Conservation (phyloP, 2,888 invertebrate genomes). For the Caenorhabditis panamensis region DNA sequence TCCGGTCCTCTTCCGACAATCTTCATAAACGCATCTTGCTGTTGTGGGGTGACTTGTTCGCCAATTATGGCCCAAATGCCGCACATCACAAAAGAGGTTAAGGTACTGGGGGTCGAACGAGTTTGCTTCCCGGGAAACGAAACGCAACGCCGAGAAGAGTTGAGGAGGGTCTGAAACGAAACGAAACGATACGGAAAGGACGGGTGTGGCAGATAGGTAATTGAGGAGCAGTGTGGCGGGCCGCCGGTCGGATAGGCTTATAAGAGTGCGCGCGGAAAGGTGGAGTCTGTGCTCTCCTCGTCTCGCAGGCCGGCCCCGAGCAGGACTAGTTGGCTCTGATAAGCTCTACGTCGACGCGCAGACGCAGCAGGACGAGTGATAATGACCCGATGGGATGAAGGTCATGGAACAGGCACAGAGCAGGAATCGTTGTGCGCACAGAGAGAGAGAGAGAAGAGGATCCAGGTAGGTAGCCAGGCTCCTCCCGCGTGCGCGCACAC, state of each 20-base stretch:
- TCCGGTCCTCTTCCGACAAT: slow-evolving; percentile 80
- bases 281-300: slow-evolving; percentile 47
- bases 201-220: slow-evolving; percentile 2
- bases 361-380: slow-evolving; percentile 10
- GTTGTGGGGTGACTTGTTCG: slow-evolving; percentile 68
- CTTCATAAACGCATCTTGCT: slow-evolving; percentile 70
- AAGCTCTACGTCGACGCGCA: slow-evolving; percentile 38
- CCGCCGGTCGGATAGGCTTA: slow-evolving; percentile 54
- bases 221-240: not conserved
- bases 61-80: slow-evolving; percentile 80
- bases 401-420: slow-evolving; percentile 59
- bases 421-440: slow-evolving; percentile 30
- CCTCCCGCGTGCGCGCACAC: slow-evolving; percentile 10
- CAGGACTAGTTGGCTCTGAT: slow-evolving; percentile 48
- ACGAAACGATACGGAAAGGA: not conserved
- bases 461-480: too few species aligned
- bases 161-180: too few species aligned
- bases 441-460: slow-evolving; percentile 21
- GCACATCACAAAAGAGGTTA: slow-evolving; percentile 71
- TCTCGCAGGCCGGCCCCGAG: slow-evolving; percentile 4
- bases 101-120: not conserved
- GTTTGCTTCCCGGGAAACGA: slow-evolving; percentile 1
- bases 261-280: slow-evolving; percentile 64
- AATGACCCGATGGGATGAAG: slow-evolving; percentile 50
- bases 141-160: slow-evolving; percentile 13